A percentile compares a stretch with the other conserved stretches of the same genome.
Conservation (phyloP, 2,797 vertebrate species). For the Microtus agrestis region DNA sequence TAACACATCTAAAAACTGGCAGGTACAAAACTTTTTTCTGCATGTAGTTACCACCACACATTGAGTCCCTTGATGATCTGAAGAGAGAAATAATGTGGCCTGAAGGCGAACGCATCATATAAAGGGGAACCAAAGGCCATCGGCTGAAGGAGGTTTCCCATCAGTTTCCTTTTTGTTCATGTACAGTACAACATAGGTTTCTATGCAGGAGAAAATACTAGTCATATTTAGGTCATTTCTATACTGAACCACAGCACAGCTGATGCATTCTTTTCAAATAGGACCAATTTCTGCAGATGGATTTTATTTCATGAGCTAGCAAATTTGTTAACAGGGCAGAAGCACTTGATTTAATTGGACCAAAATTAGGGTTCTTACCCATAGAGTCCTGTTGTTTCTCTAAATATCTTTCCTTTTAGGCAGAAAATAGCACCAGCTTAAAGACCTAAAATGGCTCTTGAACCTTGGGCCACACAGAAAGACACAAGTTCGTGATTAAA, state of each 20-base stretch:
- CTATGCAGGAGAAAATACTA: slow-evolving; percentile 46
- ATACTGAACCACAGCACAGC: slow-evolving; percentile 73
- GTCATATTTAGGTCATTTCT: slow-evolving; percentile 73
- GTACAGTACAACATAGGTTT: slow-evolving; percentile 25
- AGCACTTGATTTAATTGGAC: slow-evolving; percentile 62
- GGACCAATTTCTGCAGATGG: slow-evolving; percentile 54
- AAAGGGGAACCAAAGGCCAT: too few relatives aligned
- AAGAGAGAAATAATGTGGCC: neutral
- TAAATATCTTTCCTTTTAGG: slow-evolving; percentile 37
- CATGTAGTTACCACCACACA: neutral
- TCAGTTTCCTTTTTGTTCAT: neutral
- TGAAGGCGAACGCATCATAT: too few relatives aligned
- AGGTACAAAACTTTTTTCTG: slow-evolving; percentile 11
- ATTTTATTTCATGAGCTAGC: slow-evolving; percentile 62
- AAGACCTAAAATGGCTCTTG: slow-evolving; percentile 48
- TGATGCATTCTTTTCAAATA: slow-evolving; percentile 65
- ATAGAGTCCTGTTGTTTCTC: slow-evolving; percentile 16
- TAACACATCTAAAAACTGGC: neutral
- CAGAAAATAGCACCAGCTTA: slow-evolving; percentile 47
- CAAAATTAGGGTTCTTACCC: slow-evolving; percentile 53
- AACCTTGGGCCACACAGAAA: slow-evolving; percentile 34
- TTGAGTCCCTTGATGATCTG: neutral
- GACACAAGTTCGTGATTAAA: slow-evolving; percentile 7
- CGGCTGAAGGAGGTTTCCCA: too few relatives aligned
- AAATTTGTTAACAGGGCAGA: slow-evolving; percentile 66